Base-by-base conservation (phyloP, 92 coral and sea anemone genomes). In the Zoanthus gigantus region DNA sequence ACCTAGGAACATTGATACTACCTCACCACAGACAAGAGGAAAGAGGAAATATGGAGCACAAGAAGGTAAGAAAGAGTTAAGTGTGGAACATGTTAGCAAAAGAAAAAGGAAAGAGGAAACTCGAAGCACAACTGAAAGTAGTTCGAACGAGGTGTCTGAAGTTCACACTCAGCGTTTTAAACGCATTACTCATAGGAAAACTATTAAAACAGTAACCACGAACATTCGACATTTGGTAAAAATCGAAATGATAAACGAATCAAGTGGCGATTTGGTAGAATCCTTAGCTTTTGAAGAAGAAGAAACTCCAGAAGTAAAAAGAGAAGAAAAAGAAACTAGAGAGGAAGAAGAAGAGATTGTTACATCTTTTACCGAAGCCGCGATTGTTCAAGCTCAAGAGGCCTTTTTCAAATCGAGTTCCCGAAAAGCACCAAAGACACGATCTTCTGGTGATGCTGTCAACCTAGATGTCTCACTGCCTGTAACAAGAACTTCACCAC, bases 191-290 rank as follows among this genome's bases (percentile, higher is more conserved):
- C 91, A 88, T 29, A 89, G 88, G 11, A 88, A 77, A 54, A 91
- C 86, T 4, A 65, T 89, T 9, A 93, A 81, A 37, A 93, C 94
- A 2, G 84, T 95, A 2, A 93, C 93, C 4, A 93, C 95, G 13
- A 66, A 61, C 23, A 87, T 95, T n/a, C 78, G 82, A 37, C 93
- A 83, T 53, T 53, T 89, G 30, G 90, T 95, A 13, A 91, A 93
- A 0, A 86, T 95, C 18, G 71, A 74, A 16, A 84, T 86, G 52
- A 88, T 88, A 17, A 87, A 74, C 23, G 79, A 89, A 53, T 91
- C 78, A 5, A 86, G 83, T 16, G 94, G 89, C 4, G 91, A 91
- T 16, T 73, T 91, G 34, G 83, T 91, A 16, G 75, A 91, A 44
- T 72, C 74, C 13, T 1, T 93, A 9, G 63, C 90, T 1, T 95